A percentile compares a stretch with the other conserved stretches of the same genome.
phyloP scores from a whole-genome alignment of 2,888 invertebrate genomes.

The Hirtodrosophila trivittata region DNA sequence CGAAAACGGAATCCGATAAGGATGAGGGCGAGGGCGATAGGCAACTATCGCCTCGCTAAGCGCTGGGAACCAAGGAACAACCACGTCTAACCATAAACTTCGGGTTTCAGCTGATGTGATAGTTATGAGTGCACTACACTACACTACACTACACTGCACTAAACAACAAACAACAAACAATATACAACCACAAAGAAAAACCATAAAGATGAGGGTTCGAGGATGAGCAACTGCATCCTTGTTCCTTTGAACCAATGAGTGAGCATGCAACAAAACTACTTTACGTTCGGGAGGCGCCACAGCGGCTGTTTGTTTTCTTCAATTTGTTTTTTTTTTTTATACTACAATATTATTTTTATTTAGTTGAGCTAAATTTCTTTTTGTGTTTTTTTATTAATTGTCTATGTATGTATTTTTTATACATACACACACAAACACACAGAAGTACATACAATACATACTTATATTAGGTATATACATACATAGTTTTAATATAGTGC shows the following conservation, averaged over 20 bases:
- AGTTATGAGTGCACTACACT: slow-evolving; percentile 17
- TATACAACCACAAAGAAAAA: not conserved
- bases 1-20: slow-evolving; percentile 28
- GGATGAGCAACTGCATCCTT: not conserved
- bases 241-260: slow-evolving; percentile 46
- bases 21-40: not conserved
- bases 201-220: not conserved
- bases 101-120: slow-evolving; percentile 58
- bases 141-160: no score
- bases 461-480: slow-evolving; percentile 5
- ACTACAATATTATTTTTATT: slow-evolving; percentile 7
- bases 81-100: slow-evolving; percentile 3
- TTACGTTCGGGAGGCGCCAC: slow-evolving; percentile 25
- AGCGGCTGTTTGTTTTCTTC: slow-evolving; percentile 32
- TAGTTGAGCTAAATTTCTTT: not conserved
- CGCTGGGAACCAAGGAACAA: not conserved
- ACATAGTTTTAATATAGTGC: slow-evolving; percentile 42
- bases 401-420: not conserved
- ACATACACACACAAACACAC: slow-evolving; percentile 7
- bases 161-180: slow-evolving; percentile 6
- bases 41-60: slow-evolving; percentile 15
- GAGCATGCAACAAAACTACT: slow-evolving; percentile 60
- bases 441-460: slow-evolving; percentile 6
- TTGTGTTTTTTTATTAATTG: slow-evolving; percentile 10
- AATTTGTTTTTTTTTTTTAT: slow-evolving; percentile 6